These are phyloP conservation scores for Sebastes trivittatus DNA, from an alignment of 2,797 vertebrate species.

Conservation along the genomic window DNA sequence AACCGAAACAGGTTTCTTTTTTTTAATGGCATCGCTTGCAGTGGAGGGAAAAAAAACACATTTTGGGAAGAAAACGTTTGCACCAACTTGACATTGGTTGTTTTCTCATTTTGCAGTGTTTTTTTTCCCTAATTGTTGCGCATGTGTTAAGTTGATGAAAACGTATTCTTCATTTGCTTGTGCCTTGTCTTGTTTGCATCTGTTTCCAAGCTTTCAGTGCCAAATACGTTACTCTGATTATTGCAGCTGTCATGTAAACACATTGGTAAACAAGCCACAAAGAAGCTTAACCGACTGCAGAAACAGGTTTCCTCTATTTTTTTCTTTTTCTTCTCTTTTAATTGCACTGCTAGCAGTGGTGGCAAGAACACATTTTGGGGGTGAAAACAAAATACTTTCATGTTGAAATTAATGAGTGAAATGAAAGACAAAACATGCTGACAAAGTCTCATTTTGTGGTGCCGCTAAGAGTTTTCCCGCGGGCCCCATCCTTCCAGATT, in stretches of 20 bases:
- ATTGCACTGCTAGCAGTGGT: not conserved
- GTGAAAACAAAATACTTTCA: not conserved
- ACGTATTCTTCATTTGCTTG: not conserved
- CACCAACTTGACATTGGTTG: not conserved
- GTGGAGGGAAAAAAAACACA: not conserved
- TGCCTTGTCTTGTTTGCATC: not conserved
- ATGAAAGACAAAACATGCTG: not conserved
- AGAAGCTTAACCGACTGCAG: constrained; percentile 46
- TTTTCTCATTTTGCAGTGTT: not conserved
- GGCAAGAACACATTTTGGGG: not conserved
- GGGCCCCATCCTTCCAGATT: constrained; percentile 7
- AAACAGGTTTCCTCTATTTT: not conserved
- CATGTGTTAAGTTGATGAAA: not conserved
- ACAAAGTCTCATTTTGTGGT: not conserved
- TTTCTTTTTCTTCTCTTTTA: not conserved
- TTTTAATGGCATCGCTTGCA: not conserved
- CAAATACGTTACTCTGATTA: constrained; percentile 12
- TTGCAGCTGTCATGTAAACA: constrained; percentile 41
- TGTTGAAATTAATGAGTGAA: not conserved
- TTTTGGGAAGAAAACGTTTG: not conserved
- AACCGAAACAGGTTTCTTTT: not conserved
- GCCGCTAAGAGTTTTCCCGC: not conserved
- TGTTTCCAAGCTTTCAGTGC: constrained; percentile 5
- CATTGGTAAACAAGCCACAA: constrained; percentile 46
- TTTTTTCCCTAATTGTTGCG: not conserved